phyloP scores from a whole-genome alignment of 1,140 invertebrate species.

The Hyphantria cunea region DNA sequence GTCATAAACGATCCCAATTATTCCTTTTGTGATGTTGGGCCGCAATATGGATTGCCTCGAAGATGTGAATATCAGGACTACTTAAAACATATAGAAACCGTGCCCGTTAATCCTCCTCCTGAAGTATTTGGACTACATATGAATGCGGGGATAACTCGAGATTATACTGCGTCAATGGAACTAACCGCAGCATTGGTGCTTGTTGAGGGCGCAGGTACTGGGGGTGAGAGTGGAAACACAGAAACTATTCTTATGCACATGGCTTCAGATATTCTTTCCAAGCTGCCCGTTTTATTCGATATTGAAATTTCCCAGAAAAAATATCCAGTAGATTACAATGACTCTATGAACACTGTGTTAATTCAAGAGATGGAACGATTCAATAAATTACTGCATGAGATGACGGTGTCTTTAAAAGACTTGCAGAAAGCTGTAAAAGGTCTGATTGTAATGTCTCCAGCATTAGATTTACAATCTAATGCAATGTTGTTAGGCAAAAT shows the following conservation, averaged over 20 bases:
- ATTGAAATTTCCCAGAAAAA: conserved; percentile 86
- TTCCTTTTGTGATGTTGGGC: conserved; percentile 83
- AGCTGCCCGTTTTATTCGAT: conserved; percentile 89
- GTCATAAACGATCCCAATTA: conserved; percentile 86
- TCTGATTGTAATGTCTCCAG: conserved; percentile 92
- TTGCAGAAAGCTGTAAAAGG: conserved; percentile 93
- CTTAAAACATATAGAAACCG: conserved; percentile 85
- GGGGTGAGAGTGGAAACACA: conserved; percentile 65
- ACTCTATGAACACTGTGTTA: conserved; percentile 97
- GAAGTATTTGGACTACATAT: conserved; percentile 94
- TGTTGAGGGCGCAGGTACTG: conserved; percentile 83
- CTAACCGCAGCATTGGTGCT: conserved; percentile 82
- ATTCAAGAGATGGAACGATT: conserved; percentile 96
- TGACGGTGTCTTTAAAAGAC: conserved; percentile 85
- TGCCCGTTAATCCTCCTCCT: conserved; percentile 87
- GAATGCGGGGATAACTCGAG: conserved; percentile 94
- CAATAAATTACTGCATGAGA: conserved; percentile 87
- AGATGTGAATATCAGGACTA: conserved; percentile 87
- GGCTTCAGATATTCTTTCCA: conserved; percentile 88
- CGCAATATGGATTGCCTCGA: conserved; percentile 85
- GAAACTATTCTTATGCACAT: conserved; percentile 72
- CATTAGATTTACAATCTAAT: conserved; percentile 87
- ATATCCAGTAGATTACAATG: conserved; percentile 91
- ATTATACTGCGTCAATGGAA: conserved; percentile 87
- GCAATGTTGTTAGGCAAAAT: conserved; percentile 88